Evolutionary conservation across 2,797 vertebrate genomes (phyloP), one percentile per base, ranked within the genome.

Genomic region (Myotis planiceps): DNA sequence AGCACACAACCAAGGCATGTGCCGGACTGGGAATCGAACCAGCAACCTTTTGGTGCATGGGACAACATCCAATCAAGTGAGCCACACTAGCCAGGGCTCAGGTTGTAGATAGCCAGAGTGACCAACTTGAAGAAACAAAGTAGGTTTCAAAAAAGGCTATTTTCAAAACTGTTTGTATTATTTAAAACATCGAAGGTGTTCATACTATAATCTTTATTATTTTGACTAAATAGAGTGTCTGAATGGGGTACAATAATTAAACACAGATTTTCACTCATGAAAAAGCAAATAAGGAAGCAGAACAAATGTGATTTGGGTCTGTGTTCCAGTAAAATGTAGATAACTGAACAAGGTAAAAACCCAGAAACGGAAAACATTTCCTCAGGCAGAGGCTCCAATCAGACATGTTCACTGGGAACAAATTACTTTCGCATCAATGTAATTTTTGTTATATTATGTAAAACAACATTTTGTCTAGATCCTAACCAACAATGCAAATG

Each of bases 131-230:
- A 95, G n/a, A 72, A 85, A 94, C 16, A 83, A 89, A 74, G 34
- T 8, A 71, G 12, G 4, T 60, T 80, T 25, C 5, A 34, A 79
- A 60, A 60, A 49, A 75, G 13, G 42, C 25, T 71, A 32, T 81
- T 88, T 96, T 90, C 72, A 88, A 63, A 89, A 94, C 12, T 13
- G 45, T 76, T 93, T 78, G 14, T 42, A 34, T 78, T 53, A 78
- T 74, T 78, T 55, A 94, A 79, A 65, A 74, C 42, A 91, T 79
- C 32, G 9, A 84, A 90, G 10, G 19, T 6, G 5, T 25, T 15
- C 25, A 39, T 25, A 25, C 13, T 55, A 69, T 92, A 81, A 76
- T 55, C 13, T 84, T 74, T 9, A 94, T 29, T 74, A 47, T 82
- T 95, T 74, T 55, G 39, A 81, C 81, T 60, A 96, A 92, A 88